Conservation (phyloP, 2,797 vertebrate genomes). For the Malacoctenus gilli region DNA sequence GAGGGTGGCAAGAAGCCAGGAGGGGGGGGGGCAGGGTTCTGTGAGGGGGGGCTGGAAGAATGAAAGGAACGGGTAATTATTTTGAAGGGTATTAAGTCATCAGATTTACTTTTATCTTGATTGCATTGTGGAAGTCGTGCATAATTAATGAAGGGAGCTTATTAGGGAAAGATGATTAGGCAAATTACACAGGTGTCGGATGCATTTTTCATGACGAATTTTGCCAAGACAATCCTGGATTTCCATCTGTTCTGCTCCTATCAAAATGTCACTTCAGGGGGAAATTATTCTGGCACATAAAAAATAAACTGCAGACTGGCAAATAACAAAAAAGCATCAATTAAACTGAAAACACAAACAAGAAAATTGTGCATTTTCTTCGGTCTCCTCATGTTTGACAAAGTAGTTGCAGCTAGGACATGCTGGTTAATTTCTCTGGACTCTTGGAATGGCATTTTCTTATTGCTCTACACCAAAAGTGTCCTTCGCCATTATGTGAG, state of each 20-base stretch:
- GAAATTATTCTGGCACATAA: conserved; percentile 87
- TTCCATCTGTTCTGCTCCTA: conserved; percentile 96
- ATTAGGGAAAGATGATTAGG: conserved; percentile 99
- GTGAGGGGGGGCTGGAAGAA: not conserved
- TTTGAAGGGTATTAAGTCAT: conserved; percentile 99
- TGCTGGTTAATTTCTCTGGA: conserved; percentile 48
- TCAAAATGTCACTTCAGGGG: conserved; percentile 93
- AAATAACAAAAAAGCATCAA: conserved; percentile 70
- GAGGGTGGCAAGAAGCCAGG: too few species aligned
- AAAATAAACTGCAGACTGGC: conserved; percentile 77
- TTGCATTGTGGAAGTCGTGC: conserved; percentile 99
- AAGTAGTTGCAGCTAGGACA: conserved; percentile 28
- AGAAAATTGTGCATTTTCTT: conserved; percentile 42
- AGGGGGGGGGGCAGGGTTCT: too few species aligned
- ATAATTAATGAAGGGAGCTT: conserved; percentile 99
- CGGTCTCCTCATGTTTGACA: conserved; percentile 43
- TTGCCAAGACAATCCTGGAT: conserved; percentile 95
- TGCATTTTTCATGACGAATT: conserved; percentile 99
- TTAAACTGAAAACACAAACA: conserved; percentile 65
- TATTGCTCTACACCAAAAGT: conserved; percentile 34
- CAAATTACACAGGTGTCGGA: conserved; percentile 99
- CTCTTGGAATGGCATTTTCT: conserved; percentile 47
- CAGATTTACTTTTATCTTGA: conserved; percentile 99
- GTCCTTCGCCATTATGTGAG: conserved; percentile 58
- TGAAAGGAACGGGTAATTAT: conserved; percentile 82